Base-by-base conservation (phyloP, 2,113 vertebrate species). In the Bujurquina vittata region DNA sequence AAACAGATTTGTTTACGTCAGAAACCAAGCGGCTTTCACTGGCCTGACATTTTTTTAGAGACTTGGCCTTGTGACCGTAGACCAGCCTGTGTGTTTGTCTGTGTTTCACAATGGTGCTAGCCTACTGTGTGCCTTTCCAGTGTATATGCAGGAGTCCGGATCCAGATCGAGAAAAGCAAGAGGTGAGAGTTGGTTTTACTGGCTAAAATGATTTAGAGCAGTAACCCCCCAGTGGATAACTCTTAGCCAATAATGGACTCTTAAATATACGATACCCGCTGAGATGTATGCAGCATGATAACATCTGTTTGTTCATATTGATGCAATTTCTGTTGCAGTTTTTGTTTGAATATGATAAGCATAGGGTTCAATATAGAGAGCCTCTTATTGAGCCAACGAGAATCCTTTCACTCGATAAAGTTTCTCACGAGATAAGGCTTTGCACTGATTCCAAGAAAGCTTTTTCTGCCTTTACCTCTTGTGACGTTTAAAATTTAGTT, bases 111-210 rank as follows among this genome's bases (percentile, higher is more conserved):
- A 96, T 96, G 95, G 93, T 94, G 85, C 89, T 95, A 37, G 88
- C 84, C 62, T 72, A 90, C 90, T 97, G 96, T 93, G 89, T 97
- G 88, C 93, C 96, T 83, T 96, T 96, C 80, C 96, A 96, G 78
- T 97, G 97, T 83, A 43, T 97, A 31, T 97, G 95, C 95, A 87
- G 88, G 86, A 43, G 92, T 67, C 88, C 93, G 2, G 88, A 94
- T 67, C 86, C 93, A 78, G 93, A 94, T 57, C 55, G 6, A 57
- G 93, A 94, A 2, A 92, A 95, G 73, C 83, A 93, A 20, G 92
- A 97, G 96, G 97, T 97, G 96, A 93, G 96, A 22, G 81, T 88
- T 88, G 67, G 72, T 40, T 81, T 79, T 17, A 3, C 61, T 74
- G 73, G 23, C 79, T 85, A 55, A 65, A 65, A 31, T 79, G 23